phyloP scores from a whole-genome alignment of 2,888 invertebrate species.

The Pecten maximus region DNA sequence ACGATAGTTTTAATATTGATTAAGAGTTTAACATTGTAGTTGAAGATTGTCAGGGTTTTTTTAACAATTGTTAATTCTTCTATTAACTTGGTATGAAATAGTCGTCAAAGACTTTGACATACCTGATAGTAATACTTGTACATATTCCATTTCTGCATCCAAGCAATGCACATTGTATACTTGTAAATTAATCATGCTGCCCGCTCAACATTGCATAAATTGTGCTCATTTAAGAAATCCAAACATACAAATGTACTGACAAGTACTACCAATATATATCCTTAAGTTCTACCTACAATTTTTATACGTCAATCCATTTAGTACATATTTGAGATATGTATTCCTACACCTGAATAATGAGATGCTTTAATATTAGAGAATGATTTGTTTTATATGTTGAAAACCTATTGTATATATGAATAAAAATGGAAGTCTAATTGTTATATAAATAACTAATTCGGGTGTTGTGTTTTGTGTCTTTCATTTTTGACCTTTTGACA shows the following conservation, averaged over 20 bases:
- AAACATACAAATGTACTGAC: neutral
- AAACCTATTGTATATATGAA: constrained; percentile 15
- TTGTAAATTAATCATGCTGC: neutral
- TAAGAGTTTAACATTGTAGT: neutral
- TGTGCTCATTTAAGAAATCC: neutral
- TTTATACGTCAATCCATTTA: constrained; percentile 13
- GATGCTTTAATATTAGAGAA: neutral
- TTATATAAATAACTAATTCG: neutral
- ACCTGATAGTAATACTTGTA: neutral
- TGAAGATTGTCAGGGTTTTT: neutral
- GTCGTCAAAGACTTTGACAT: neutral
- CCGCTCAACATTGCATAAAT: neutral
- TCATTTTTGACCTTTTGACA: neutral
- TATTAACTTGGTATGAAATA: neutral
- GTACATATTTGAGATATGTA: neutral
- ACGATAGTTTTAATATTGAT: neutral
- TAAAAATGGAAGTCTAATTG: neutral
- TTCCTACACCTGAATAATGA: neutral
- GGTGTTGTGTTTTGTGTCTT: neutral
- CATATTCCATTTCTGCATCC: neutral
- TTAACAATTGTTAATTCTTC: neutral
- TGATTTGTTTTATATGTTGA: neutral
- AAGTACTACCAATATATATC: neutral
- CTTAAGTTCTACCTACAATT: neutral
- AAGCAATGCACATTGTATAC: neutral